A percentile compares a stretch with the other conserved stretches of the same genome.
Evolutionary conservation across 64 coral and sea anemone genomes (phyloP).

Genomic region (Montipora foliosa): DNA sequence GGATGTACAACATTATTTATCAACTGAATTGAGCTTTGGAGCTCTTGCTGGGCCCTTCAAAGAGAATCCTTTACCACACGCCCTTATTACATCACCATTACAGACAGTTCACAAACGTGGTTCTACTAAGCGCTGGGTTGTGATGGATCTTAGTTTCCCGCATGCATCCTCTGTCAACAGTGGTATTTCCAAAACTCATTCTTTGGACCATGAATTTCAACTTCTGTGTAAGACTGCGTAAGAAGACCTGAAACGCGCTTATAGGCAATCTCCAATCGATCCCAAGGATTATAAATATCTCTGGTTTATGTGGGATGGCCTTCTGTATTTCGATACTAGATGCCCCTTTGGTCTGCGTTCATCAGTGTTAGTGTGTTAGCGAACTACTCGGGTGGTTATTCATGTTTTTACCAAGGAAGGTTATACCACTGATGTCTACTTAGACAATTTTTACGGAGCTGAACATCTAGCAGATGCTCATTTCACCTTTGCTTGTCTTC

Average conservation of each 20-base stretch:
- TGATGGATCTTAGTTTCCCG: slow-evolving; percentile 37
- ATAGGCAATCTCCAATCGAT: slow-evolving; percentile 32
- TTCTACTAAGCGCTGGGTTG: slow-evolving; percentile 1
- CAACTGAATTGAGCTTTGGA: slow-evolving; percentile 26
- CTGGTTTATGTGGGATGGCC: slow-evolving; percentile 1
- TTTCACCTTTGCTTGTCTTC: slow-evolving; percentile 7
- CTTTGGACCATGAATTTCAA: slow-evolving; percentile 10
- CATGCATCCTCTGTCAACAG: background rate
- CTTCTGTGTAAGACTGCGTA: background rate
- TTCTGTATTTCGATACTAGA: slow-evolving; percentile 13
- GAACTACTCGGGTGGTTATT: slow-evolving; percentile 14
- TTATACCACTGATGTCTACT: slow-evolving; percentile 27
- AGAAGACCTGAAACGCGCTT: slow-evolving; percentile 15
- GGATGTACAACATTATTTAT: slow-evolving; percentile 30
- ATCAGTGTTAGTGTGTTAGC: slow-evolving; percentile 15
- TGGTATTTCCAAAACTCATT: slow-evolving; percentile 12
- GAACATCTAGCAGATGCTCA: background rate
- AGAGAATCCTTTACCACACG: background rate
- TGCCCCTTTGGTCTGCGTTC: slow-evolving; percentile 40
- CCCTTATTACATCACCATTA: background rate
- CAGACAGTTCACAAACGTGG: slow-evolving; percentile 1
- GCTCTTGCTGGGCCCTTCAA: slow-evolving; percentile 36
- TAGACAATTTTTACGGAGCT: slow-evolving; percentile 41
- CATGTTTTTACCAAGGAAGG: slow-evolving; percentile 21
- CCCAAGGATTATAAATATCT: slow-evolving; percentile 50